Base-by-base conservation (phyloP, 1,140 invertebrate species). In the Nixonia krombeini region DNA sequence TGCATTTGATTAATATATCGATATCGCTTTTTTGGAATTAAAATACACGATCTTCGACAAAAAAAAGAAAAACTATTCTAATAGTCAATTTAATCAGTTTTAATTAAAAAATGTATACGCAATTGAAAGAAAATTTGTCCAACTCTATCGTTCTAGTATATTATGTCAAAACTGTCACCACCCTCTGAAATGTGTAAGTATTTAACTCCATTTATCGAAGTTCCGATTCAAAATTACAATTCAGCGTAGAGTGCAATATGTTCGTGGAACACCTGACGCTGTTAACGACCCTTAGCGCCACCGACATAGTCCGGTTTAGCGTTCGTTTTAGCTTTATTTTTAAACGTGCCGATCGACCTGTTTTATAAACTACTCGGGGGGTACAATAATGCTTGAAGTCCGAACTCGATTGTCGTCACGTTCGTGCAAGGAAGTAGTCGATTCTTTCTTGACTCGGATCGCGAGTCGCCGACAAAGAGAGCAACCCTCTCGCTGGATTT, bases 401-500 rank as follows among this genome's bases (percentile, higher is more conserved):
- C 37, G 21, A 28, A 25, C 13, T 37, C 29, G 31, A 49, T 26
- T 35, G 49, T 52, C 45, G 40, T 58, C 38, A 44, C 29, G 45
- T 21, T 50, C 12, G 23, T 21, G 17, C 40, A 33, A 47, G 31
- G 42, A 51, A 51, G 45, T 58, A 58, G 40, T 50, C 46, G 46
- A 58, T 37, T 58, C 23, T 26, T 26, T 26, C 8, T 12, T 28
- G 13, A 10, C 9, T 23, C 40, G 23, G n/a, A n/a, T n/a, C n/a
- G 4, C 21, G 31, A 41, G 38, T 26, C 18, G 40, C 0, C 25
- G 12, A 28, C 31, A 61, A 52, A 23, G 31, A 31, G 56, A 70
- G 64, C 72, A 67, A 71, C 62, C 72, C 66, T 71, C 70, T 71
- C 62, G 50, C 67, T 47, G 42, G 26, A 12, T 65, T 23, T 56